Evolutionary conservation across 2,113 vertebrate species (phyloP), one percentile per base, ranked within the genome.

Genomic region (Ciconia stormi): DNA sequence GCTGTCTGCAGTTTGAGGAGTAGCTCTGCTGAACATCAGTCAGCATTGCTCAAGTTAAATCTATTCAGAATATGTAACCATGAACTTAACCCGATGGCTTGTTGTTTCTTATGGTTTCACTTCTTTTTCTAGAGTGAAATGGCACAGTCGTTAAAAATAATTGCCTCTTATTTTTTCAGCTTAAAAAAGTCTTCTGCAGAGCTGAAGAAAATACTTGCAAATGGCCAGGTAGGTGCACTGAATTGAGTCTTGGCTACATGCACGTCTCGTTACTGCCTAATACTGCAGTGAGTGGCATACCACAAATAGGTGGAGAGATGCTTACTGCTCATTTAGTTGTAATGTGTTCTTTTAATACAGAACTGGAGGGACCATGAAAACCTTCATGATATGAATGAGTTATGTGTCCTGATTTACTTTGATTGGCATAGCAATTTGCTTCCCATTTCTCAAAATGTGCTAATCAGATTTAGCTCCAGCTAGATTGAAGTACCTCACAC

Each of bases 181-280:
- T 98, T 99, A 79, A 99, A 99, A 94, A 99, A 99, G 79, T 99
- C 99, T 27, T 99, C 99, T 27, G 99, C 99, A 22, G 99, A 99
- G 96, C 98, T 99, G 96, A 99, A 99, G 97, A 99, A 99, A 93
- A 99, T 99, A 87, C 93, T 99, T 96, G 99, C 99, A 47, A 99
- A 99, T 76, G 99, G 99, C 83, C 99, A 99, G 99, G 99, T 99
- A 98, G 74, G 98, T 97, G n/a, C 83, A 53, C 50, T 44, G 55
- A 49, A 42, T 49, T 46, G 76, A 80, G 55, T 36, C 62, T 36
- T 42, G 69, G 49, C 62, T 71, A 8, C 30, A 8, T 16, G 36
- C 36, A 0, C 5, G 3, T 65, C 87, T 87, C 7, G 20, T 61
- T 88, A 34, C 38, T 69, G 38, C 90, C 73, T 34, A 16, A 6